These are phyloP conservation scores for Anodontia alba DNA, from an alignment of 2,888 invertebrate species.

Conservation along the genomic window DNA sequence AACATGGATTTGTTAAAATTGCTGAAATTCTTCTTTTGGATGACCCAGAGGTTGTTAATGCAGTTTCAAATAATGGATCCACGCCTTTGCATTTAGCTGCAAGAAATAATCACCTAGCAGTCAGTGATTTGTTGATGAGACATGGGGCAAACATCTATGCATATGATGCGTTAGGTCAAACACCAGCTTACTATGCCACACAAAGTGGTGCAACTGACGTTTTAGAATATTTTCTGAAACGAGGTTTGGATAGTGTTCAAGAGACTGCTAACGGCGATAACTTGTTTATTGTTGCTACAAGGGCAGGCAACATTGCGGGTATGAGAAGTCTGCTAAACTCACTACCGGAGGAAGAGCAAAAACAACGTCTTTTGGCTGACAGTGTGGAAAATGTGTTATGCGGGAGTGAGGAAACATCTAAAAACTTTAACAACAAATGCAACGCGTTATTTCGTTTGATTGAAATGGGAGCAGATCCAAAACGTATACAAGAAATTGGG, in stretches of 20 bases:
- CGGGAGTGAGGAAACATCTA: too few species aligned
- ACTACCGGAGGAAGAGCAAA: too few species aligned
- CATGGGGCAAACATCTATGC: not conserved
- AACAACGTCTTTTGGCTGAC: too few species aligned
- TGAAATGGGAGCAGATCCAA: too few species aligned
- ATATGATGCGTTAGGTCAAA: not conserved
- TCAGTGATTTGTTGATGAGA: not conserved
- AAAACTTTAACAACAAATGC: too few species aligned
- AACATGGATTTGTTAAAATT: not conserved
- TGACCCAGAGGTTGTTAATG: not conserved
- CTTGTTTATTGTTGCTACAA: not conserved
- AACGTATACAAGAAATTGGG: too few species aligned
- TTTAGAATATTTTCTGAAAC: not conserved
- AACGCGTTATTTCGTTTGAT: too few species aligned
- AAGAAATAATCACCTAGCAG: not conserved
- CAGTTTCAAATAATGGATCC: not conserved
- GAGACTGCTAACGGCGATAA: not conserved
- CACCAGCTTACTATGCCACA: not conserved
- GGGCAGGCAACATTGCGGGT: not conserved
- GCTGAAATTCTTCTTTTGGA: not conserved
- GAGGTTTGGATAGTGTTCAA: not conserved
- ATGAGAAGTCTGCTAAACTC: too few species aligned
- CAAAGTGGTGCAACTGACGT: not conserved
- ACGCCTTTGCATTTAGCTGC: not conserved
- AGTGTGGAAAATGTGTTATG: too few species aligned